Evolutionary conservation across 2,113 vertebrate species (phyloP), one percentile per base, ranked within the genome.

Genomic region (Onychorhynchus coronatus): DNA sequence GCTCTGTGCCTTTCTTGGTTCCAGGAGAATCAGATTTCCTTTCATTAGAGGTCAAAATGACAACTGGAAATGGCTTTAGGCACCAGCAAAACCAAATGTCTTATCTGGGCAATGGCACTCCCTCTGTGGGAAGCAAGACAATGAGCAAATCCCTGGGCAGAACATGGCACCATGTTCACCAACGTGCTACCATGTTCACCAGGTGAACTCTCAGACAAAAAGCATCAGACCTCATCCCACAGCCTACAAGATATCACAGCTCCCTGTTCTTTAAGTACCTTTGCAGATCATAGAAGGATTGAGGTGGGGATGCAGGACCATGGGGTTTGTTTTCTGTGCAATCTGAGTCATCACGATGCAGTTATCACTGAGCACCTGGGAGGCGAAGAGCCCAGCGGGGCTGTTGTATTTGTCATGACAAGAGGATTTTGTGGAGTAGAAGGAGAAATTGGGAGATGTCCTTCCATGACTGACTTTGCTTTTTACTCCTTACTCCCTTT

Each of bases 311-410:
- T 37, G 30, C 24, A 49, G 10, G 47, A 42, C 9, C 35, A 42
- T 19, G 37, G 11, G 11, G 6, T 65, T 41, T 62, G 11, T 46
- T 39, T 75, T 78, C 61, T 83, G 39, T 56, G 47, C 33, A 52
- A 2, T 37, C 33, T 42, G 49, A 31, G 19, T 31, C 39, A 47
- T 18, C 47, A 8, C 0, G 0, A 17, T 27, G 23, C 52, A 23
- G 9, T 62, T 35, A 67, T 15, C 42, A 66, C 28, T 0, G 4
- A 66, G 22, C 19, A 23, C 13, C 15, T 21, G 8, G 11, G 15
- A 72, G 37, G 16, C 0, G 0, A 42, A 33, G 63, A 85, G 33
- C 17, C 28, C 25, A 20, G 0, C 0, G 1, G 6, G 7, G 20
- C 42, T 37, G 24, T 35, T 81, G 6, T n/a, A 30, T 53, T 70